These are phyloP conservation scores for Meteorus cinctellus DNA, from an alignment of 2,888 invertebrate genomes.

Conservation along the genomic window DNA sequence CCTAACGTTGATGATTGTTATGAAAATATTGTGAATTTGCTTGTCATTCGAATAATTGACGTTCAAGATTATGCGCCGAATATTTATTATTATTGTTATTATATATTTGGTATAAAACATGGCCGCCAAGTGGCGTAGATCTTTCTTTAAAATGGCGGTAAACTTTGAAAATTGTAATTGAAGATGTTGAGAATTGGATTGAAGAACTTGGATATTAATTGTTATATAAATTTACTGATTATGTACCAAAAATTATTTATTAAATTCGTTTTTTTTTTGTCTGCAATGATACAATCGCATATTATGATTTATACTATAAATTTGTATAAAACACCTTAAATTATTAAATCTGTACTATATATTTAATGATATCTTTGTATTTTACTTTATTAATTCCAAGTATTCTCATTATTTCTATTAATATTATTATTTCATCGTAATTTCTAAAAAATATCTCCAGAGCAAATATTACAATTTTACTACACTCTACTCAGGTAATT, in stretches of 20 bases:
- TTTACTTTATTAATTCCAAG: background rate
- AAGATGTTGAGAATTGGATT: background rate
- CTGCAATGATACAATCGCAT: background rate
- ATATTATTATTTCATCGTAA: background rate
- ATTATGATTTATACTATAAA: background rate
- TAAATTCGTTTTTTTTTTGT: background rate
- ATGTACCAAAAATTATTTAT: constrained; percentile 15
- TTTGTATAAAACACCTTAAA: constrained; percentile 13
- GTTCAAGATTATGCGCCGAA: background rate
- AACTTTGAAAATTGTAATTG: background rate
- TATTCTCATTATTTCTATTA: background rate
- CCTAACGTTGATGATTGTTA: background rate
- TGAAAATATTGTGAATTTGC: background rate
- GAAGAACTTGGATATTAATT: no score
- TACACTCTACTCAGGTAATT: constrained; percentile 14
- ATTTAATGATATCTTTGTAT: constrained; percentile 5
- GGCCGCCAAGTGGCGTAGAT: background rate
- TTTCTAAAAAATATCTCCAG: background rate
- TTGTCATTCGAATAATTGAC: background rate
- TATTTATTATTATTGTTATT: background rate
- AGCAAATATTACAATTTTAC: constrained; percentile 5
- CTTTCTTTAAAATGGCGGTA: background rate
- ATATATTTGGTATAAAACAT: background rate
- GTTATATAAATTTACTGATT: background rate
- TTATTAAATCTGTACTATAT: constrained; percentile 10